phyloP scores from a whole-genome alignment of 1,140 invertebrate genomes.

The Trichonephila inaurata region DNA sequence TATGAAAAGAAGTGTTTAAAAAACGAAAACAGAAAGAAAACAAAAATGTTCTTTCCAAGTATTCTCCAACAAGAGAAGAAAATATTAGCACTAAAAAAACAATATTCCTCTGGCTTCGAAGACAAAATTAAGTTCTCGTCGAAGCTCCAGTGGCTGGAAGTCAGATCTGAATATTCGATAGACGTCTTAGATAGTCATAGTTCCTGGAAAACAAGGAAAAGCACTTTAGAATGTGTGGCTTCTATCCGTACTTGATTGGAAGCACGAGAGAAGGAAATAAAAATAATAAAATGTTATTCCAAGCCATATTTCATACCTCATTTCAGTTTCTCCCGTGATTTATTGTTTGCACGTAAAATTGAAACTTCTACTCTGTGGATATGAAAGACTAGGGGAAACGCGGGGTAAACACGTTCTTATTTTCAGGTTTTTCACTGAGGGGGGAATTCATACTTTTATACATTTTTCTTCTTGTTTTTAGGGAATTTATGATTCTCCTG shows the following conservation, averaged over 20 bases:
- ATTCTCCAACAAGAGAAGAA: conserved; percentile 9
- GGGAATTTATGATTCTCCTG: conserved; percentile 51
- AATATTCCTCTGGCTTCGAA: not conserved
- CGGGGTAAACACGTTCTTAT: conserved; percentile 51
- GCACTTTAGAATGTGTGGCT: conserved; percentile 50
- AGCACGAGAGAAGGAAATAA: not conserved
- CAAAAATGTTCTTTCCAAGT: not conserved
- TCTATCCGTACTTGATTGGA: conserved; percentile 56
- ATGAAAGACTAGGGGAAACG: not conserved
- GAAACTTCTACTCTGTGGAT: conserved; percentile 66
- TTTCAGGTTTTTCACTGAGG: conserved; percentile 33
- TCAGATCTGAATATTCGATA: conserved; percentile 23
- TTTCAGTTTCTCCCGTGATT: conserved; percentile 62
- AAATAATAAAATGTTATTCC: conserved; percentile 56
- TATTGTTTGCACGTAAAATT: conserved; percentile 66
- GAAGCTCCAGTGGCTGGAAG: not conserved
- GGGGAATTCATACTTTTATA: conserved; percentile 23
- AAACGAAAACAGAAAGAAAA: not conserved
- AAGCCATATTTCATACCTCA: conserved; percentile 66
- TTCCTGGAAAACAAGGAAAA: conserved; percentile 53
- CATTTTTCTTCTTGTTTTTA: not conserved
- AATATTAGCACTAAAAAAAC: conserved; percentile 61
- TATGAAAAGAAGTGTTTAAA: not conserved
- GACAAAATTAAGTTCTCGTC: conserved; percentile 51
- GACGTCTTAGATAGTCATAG: conserved; percentile 8